A percentile compares a stretch with the other conserved stretches of the same genome.
These are phyloP conservation scores for Geopemphigus sp. DNA, from an alignment of 1,140 invertebrate species.

Conservation along the genomic window DNA sequence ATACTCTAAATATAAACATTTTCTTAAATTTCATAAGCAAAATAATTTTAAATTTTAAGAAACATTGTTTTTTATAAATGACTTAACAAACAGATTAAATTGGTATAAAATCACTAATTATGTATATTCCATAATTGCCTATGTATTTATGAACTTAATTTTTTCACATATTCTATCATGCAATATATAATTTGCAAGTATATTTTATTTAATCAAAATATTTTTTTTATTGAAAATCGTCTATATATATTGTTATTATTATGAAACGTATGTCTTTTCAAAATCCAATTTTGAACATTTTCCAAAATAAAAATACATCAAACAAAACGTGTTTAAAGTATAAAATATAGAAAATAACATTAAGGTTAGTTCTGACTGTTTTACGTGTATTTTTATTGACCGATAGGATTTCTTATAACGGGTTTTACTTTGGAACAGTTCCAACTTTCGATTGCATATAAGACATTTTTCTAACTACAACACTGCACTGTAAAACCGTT, in stretches of 20 bases:
- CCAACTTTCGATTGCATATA: neutral
- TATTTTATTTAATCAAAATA: neutral
- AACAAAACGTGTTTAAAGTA: conserved; percentile 26
- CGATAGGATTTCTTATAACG: neutral
- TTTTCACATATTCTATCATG: too few relatives aligned
- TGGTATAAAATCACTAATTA: too few relatives aligned
- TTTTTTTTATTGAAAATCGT: conserved; percentile 7
- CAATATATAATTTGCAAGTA: neutral
- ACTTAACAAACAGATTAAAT: too few relatives aligned
- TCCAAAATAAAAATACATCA: conserved; percentile 18
- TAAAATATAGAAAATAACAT: conserved; percentile 23
- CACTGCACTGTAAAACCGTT: neutral
- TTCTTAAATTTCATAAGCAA: too few relatives aligned
- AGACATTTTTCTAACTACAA: neutral
- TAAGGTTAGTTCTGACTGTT: neutral
- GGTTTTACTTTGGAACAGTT: conserved; percentile 5
- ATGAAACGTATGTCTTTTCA: neutral
- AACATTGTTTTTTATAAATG: too few relatives aligned
- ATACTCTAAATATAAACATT: neutral
- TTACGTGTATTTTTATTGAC: conserved; percentile 22
- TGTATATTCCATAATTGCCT: too few relatives aligned
- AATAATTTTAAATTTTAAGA: too few relatives aligned
- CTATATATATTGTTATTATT: neutral
- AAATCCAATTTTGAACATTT: conserved; percentile 22
- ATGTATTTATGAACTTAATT: too few relatives aligned